Evolutionary conservation across 64 coral and sea anemone genomes (phyloP).

Genomic region (Pocillopora verrucosa): DNA sequence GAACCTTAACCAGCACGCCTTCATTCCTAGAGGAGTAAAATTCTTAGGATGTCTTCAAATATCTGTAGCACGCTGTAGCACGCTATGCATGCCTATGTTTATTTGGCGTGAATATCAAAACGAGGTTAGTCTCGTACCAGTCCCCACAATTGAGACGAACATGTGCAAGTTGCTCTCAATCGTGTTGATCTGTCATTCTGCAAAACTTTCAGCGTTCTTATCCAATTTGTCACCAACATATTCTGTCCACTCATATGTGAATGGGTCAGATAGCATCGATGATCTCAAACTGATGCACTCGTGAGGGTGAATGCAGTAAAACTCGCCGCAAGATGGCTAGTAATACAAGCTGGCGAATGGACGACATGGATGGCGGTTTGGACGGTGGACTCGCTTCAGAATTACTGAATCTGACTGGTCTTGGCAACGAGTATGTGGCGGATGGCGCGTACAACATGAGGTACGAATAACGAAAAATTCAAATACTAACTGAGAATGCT

Average conservation of each 20-base stretch:
- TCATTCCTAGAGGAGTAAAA: too few species aligned
- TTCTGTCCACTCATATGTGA: neutral
- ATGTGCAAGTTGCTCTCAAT: conserved; percentile 18
- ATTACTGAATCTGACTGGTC: conserved; percentile 82
- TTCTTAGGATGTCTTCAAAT: too few species aligned
- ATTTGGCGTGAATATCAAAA: neutral
- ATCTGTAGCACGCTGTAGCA: too few species aligned
- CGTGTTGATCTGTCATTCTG: conserved; percentile 12
- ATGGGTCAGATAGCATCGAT: neutral
- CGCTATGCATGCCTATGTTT: neutral
- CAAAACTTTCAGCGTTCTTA: neutral
- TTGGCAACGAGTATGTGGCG: conserved; percentile 81
- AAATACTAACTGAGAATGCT: neutral
- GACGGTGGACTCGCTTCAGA: conserved; percentile 87
- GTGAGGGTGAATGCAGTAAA: neutral
- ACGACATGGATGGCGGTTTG: conserved; percentile 61
- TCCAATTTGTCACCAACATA: neutral
- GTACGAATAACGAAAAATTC: neutral
- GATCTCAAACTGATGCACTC: neutral
- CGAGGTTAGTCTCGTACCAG: neutral
- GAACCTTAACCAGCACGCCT: too few species aligned
- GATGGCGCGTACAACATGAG: conserved; percentile 93
- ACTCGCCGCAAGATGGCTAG: conserved; percentile 51
- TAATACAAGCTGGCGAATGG: conserved; percentile 78
- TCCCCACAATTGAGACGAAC: neutral